Evolutionary conservation across 2,113 vertebrate species (phyloP), one percentile per base, ranked within the genome.

Genomic region (Tragelaphus scriptus): DNA sequence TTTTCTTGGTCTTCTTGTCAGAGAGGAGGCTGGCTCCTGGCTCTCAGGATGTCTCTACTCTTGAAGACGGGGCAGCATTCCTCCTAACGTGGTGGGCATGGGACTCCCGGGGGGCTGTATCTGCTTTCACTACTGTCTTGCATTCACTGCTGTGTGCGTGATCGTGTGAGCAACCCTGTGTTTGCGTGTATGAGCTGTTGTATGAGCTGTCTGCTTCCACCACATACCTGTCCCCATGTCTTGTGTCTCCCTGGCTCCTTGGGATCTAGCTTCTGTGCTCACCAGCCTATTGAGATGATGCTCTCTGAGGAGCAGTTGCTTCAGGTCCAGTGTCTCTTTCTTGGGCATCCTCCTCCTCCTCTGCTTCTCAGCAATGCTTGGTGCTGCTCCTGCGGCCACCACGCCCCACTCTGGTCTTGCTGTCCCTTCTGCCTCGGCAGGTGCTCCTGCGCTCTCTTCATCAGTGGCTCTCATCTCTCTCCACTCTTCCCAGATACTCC

Each of bases 151-250:
- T 40, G 28, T 0, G 8, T 30, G 59, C 0, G 51, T 77, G 36
- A n/a, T n/a, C 30, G 1, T 3, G 1, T 0, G 7, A 47, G 36
- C 30, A 56, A 6, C 32, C 15, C 1, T 0, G 1, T 26, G 58
- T 30, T n/a, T 55, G 11, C 19, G 36, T 1, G 0, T 14, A 1
- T 30, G 19, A 17, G 8, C 44, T 9, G 5, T 47, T 1, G 0
- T 14, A 1, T 30, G 19, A 17, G 8, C 44, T 9, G 5, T 47
- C 47, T 19, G 23, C n/a, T 49, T 17, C 47, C 6, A 19, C 9
- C 19, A 1, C 32, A 12, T 21, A 25, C 3, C 15, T 32, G 12
- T 56, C 28, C 61, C 80, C 25, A 40, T 55, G 2, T 77, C 68
- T 44, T 15, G 40, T 7, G 25, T 55, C 56, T 88, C 49, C 16